These are phyloP conservation scores for Pasiphila rectangulata DNA, from an alignment of 2,888 invertebrate genomes.

Conservation along the genomic window DNA sequence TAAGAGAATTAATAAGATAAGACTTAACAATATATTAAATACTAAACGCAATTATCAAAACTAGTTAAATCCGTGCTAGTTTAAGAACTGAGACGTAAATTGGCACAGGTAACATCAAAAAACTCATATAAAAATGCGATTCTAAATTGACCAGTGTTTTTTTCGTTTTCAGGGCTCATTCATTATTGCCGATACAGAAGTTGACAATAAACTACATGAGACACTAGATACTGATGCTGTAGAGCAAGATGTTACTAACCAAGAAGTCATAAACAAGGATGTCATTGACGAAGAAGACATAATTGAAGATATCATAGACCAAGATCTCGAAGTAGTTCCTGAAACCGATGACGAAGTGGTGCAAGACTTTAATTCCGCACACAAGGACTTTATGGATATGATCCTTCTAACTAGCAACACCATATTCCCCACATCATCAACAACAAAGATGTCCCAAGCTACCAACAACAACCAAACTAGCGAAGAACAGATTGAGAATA, in stretches of 20 bases:
- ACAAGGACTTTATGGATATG: constrained; percentile 58
- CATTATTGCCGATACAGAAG: constrained; percentile 39
- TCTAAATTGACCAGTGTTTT: neutral
- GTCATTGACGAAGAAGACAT: constrained; percentile 33
- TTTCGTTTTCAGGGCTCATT: constrained; percentile 51
- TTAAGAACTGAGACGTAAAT: too few species aligned
- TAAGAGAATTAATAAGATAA: too few species aligned
- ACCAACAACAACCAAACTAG: constrained; percentile 53
- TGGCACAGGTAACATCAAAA: too few species aligned
- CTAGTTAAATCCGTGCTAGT: too few species aligned
- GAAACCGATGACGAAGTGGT: constrained; percentile 36
- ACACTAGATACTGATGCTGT: constrained; percentile 32
- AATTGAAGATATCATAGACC: constrained; percentile 32
- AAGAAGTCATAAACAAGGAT: constrained; percentile 34
- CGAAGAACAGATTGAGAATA: constrained; percentile 66
- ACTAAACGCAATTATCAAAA: too few species aligned
- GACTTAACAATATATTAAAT: too few species aligned
- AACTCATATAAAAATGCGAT: too few species aligned
- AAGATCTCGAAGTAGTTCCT: too few species aligned
- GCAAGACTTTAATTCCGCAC: constrained; percentile 41
- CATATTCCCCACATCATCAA: constrained; percentile 46
- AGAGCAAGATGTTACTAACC: constrained; percentile 32
- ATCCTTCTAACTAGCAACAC: constrained; percentile 43
- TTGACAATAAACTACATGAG: constrained; percentile 30
- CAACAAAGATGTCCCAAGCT: constrained; percentile 59